phyloP scores from a whole-genome alignment of 2,888 invertebrate species.

The Melitaea athalia region DNA sequence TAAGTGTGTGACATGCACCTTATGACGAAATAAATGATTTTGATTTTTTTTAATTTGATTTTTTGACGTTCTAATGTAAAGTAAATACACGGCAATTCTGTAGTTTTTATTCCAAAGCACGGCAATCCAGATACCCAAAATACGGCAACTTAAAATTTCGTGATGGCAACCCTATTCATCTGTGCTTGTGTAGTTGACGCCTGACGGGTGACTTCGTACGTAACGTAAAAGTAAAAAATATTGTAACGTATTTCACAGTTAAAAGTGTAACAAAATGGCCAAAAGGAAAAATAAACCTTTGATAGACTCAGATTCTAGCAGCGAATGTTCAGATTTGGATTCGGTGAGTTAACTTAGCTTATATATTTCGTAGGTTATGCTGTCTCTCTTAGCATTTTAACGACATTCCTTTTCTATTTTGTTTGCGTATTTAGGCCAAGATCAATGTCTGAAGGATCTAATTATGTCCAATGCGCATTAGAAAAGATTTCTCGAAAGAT shows the following conservation, averaged over 20 bases:
- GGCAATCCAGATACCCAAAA: no score
- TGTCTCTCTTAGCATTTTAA: conserved; percentile 53
- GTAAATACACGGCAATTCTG: no score
- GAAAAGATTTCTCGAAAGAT: conserved; percentile 33
- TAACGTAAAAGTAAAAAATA: conserved; percentile 42
- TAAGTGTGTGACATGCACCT: no score
- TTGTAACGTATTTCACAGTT: conserved; percentile 40
- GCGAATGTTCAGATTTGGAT: conserved; percentile 91
- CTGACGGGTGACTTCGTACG: conserved; percentile 46
- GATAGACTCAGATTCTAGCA: conserved; percentile 92
- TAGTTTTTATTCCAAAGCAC: no score
- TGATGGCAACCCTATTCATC: no score
- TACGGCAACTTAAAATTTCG: no score
- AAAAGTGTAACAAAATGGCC: conserved; percentile 82
- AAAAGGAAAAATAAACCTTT: conserved; percentile 92
- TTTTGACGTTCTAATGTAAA: no score
- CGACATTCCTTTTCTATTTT: conserved; percentile 67
- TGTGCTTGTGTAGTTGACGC: conserved; percentile 35
- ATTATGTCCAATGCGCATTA: conserved; percentile 57
- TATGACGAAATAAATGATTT: no score
- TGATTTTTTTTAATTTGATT: no score
- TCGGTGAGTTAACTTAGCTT: conserved; percentile 84
- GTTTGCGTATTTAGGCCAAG: conserved; percentile 72
- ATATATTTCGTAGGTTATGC: conserved; percentile 58
- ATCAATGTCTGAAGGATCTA: conserved; percentile 63